These are phyloP conservation scores for Sparidentex hasta DNA, from an alignment of 2,797 vertebrate species.

Conservation along the genomic window DNA sequence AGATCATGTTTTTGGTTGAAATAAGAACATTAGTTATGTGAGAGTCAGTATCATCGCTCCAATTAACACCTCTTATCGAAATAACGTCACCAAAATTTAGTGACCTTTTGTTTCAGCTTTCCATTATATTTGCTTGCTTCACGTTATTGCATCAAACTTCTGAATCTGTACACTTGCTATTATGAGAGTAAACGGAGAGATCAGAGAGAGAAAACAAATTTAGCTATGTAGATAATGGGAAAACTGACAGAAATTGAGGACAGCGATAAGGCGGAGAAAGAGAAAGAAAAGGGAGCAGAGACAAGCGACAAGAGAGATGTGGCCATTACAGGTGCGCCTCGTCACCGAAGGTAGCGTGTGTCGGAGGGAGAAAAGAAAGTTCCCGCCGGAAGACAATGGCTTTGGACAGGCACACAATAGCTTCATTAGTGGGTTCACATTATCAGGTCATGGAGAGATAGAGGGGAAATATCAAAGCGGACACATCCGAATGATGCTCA, in stretches of 20 bases:
- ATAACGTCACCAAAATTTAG: neutral
- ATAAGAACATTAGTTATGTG: too few species aligned
- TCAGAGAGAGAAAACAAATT: conserved; percentile 43
- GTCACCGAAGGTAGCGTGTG: conserved; percentile 77
- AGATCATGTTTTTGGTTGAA: too few species aligned
- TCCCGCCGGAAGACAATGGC: conserved; percentile 84
- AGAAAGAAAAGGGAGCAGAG: conserved; percentile 35
- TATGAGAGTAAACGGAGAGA: conserved; percentile 37
- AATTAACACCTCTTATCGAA: neutral
- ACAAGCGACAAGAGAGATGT: conserved; percentile 65
- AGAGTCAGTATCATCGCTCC: fast-evolving
- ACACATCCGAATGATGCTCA: conserved; percentile 78
- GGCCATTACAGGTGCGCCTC: conserved; percentile 87
- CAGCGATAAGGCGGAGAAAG: conserved; percentile 50
- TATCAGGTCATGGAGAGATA: conserved; percentile 84
- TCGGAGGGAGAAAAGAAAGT: conserved; percentile 76
- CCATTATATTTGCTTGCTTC: neutral
- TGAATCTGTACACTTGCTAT: conserved; percentile 13
- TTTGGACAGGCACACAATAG: conserved; percentile 89
- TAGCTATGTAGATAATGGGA: conserved; percentile 48
- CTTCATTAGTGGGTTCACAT: conserved; percentile 89
- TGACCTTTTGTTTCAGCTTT: neutral
- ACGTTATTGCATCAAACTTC: neutral
- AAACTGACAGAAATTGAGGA: conserved; percentile 52
- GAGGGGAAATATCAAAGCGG: conserved; percentile 86